These are phyloP conservation scores for Drosophila funebris DNA, from an alignment of 1,140 invertebrate species.

Conservation along the genomic window DNA sequence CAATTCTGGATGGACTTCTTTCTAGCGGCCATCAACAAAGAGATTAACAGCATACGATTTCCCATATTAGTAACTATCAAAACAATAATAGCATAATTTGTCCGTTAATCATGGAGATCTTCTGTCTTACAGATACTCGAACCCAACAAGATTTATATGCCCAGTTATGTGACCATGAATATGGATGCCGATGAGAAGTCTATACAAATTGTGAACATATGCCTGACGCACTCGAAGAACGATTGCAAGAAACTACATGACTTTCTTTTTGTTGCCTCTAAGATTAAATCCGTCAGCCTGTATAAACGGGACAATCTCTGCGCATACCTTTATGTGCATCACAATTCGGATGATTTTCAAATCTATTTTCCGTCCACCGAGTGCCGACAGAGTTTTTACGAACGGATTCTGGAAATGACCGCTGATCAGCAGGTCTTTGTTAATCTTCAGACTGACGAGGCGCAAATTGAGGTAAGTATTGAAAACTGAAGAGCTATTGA, in stretches of 20 bases:
- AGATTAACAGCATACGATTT: constrained; percentile 92
- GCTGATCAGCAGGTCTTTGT: constrained; percentile 93
- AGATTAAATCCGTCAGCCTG: constrained; percentile 96
- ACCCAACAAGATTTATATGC: constrained; percentile 96
- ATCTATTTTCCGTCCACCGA: constrained; percentile 97
- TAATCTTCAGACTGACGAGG: constrained; percentile 86
- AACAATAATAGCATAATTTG: not conserved
- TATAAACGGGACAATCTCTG: constrained; percentile 98
- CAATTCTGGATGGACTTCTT: constrained; percentile 99
- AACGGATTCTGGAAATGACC: constrained; percentile 92
- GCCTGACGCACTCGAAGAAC: constrained; percentile 90
- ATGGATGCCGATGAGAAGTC: constrained; percentile 96
- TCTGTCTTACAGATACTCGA: constrained; percentile 90
- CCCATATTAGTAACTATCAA: constrained; percentile 86
- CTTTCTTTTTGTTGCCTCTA: constrained; percentile 95
- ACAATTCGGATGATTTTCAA: constrained; percentile 99
- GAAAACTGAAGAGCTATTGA: not conserved
- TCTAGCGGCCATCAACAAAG: constrained; percentile 92
- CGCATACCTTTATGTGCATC: constrained; percentile 98
- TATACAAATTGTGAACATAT: constrained; percentile 94
- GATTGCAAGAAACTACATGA: constrained; percentile 94
- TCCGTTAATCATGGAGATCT: not conserved
- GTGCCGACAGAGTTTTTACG: constrained; percentile 93
- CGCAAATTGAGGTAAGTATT: constrained; percentile 64
- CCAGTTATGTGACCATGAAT: constrained; percentile 97